Base-by-base conservation (phyloP, 1,140 invertebrate genomes). In the Wiebesia pumilae region DNA sequence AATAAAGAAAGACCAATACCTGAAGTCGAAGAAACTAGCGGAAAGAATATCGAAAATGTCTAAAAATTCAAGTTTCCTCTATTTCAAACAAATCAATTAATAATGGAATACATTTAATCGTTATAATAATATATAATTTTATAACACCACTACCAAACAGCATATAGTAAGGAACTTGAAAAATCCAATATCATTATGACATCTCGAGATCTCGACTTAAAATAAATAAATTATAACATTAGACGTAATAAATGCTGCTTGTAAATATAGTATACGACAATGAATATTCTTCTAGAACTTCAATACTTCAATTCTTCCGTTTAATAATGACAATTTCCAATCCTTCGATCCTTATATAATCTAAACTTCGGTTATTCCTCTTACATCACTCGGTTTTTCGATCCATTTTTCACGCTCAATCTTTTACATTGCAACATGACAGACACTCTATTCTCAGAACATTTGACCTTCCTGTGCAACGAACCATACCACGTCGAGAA, bases 391-490 rank as follows among this genome's bases (percentile, higher is more conserved):
- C 30, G 30, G 12, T 0, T 1, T 69, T 69, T 16, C 21, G 65
- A 30, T 30, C 30, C 65, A 30, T 69, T 30, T 30, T 62, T 62
- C 58, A 62, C 58, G 27, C 58, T 62, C 3, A n/a, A n/a, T n/a
- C n/a, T n/a, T n/a, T n/a, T n/a, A n/a, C n/a, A n/a, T n/a, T n/a
- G 24, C 24, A 62, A 62, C 58, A 27, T 62, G 24, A 14, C 58
- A 62, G 58, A 1, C 24, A 62, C 58, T 71, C 16, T 4, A 71
- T 9, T 58, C 54, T 24, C 19, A 81, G 14, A 0, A 21, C 12
- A 33, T 71, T 71, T 38, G 69, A 38, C 35, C 69, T 71, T 71
- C 69, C 69, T 71, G 35, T 21, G 33, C 40, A 71, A 71, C 69
- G 69, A 71, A 24, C 33, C 69, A 16, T 30, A 14, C 47, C 43